Evolutionary conservation across 2,888 invertebrate genomes (phyloP).

Genomic region (Lamellibrachia columna): DNA sequence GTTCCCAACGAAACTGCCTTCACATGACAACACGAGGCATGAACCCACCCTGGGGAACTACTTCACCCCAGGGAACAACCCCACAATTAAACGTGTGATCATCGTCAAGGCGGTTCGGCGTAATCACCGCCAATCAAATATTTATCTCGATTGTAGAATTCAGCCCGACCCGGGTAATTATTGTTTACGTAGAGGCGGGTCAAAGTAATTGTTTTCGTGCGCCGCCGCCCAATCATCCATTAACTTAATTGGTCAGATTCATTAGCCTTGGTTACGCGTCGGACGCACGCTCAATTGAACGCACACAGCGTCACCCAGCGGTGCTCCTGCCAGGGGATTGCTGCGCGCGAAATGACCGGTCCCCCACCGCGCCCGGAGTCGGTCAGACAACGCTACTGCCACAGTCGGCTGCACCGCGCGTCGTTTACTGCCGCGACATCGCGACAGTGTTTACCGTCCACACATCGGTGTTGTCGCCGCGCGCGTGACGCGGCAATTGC

Average conservation of each 20-base stretch:
- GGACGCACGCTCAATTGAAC: conserved; percentile 3
- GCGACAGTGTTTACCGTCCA: neutral
- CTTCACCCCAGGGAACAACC: neutral
- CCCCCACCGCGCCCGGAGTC: neutral
- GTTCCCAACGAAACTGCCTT: neutral
- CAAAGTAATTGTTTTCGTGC: conserved; percentile 3
- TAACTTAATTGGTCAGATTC: neutral
- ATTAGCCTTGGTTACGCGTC: neutral
- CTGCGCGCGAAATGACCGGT: neutral
- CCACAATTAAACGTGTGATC: neutral
- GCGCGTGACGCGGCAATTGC: neutral
- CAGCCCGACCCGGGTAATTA: conserved; percentile 4
- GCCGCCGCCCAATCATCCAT: neutral
- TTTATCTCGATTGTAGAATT: neutral
- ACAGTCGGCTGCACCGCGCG: neutral
- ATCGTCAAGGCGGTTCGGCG: neutral
- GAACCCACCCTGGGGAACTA: neutral
- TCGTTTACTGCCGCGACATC: neutral
- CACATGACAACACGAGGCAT: neutral
- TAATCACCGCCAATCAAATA: conserved; percentile 3
- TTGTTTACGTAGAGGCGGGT: neutral
- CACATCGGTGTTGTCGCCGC: neutral
- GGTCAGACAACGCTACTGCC: neutral
- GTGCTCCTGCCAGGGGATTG: neutral
- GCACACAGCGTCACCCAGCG: neutral